Evolutionary conservation across 2,797 vertebrate species (phyloP), one percentile per base, ranked within the genome.

Genomic region (Notolabrus celidotus): DNA sequence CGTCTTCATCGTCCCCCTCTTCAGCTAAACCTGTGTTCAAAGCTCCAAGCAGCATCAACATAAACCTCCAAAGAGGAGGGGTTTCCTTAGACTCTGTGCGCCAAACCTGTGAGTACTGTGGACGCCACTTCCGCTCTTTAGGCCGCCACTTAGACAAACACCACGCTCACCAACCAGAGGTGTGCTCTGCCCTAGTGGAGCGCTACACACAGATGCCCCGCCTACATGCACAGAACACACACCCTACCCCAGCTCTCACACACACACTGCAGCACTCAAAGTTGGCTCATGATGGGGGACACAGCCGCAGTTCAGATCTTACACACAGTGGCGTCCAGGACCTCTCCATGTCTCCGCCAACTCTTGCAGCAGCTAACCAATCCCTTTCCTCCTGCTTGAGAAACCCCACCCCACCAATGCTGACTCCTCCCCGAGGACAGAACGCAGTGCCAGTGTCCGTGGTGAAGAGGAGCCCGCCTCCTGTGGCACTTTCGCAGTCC

Each of bases 141-240:
- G 92, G 90, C 15, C 94, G 92, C 20, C 94, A 95, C 80, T 76
- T 95, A 65, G 92, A 94, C 57, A 95, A 95, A 75, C 94, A 95
- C 81, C 94, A 95, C 1, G 64, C 92, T 39, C 91, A 95, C 88
- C 94, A 94, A 71, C 93, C 93, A 0, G 93, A 94, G 0, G 87
- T 95, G 23, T 92, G 89, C 65, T 91, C 93, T 0, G 90, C 92
- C 39, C 85, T 95, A 1, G 91, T 93, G 5, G 92, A 93, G 61
- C 90, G 91, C 14, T 93, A 93, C 72, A 88, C 90, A 7, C 92
- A 93, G 77, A 90, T 90, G 82, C 88, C 92, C 36, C 90, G 81
- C 45, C 72, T 89, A 62, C 86, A 86, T 0, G 46, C 73, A 27
- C 89, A 86, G 10, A 83, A 36, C 77, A 63, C 82, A 17, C 87